A percentile compares a stretch with the other conserved stretches of the same genome.
phyloP scores from a whole-genome alignment of 2,113 vertebrate species.

The Lasiurus borealis region DNA sequence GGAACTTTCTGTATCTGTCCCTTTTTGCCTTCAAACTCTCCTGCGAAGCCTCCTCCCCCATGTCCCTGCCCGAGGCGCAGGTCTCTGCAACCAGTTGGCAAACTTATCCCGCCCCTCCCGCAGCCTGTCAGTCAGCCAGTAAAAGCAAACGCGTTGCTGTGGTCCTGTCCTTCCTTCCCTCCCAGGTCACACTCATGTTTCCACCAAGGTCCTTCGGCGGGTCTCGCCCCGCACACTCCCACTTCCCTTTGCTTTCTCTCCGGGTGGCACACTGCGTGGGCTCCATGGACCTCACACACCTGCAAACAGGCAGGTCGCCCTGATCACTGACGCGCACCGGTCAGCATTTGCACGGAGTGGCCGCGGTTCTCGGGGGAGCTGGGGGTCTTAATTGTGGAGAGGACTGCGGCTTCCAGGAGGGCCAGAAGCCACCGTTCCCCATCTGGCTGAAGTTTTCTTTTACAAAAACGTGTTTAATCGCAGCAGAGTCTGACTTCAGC shows the following conservation, averaged over 20 bases:
- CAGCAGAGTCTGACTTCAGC: not conserved
- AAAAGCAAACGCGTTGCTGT: conserved; percentile 43
- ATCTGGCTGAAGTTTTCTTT: not conserved
- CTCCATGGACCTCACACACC: conserved; percentile 12
- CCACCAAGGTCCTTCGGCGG: not conserved
- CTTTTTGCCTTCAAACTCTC: not conserved
- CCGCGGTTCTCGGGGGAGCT: not conserved
- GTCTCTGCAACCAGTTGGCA: conserved; percentile 2
- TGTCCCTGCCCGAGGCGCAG: not conserved
- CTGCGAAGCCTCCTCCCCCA: too few species aligned
- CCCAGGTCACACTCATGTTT: not conserved
- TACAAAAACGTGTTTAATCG: not conserved
- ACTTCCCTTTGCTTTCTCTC: not conserved
- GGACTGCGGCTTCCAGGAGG: too few species aligned
- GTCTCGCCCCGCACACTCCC: not conserved
- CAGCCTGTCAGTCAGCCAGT: conserved; percentile 46
- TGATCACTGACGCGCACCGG: not conserved
- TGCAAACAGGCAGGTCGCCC: not conserved
- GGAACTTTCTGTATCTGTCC: not conserved
- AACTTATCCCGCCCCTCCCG: not conserved
- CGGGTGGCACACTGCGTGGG: not conserved
- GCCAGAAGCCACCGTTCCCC: too few species aligned
- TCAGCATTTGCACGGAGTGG: not conserved
- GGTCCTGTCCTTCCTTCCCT: conserved; percentile 9
- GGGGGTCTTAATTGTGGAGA: not conserved